phyloP scores from a whole-genome alignment of 30 jellyfish, hydroid and myxozoan species.

The Catostylus mosaicus region DNA sequence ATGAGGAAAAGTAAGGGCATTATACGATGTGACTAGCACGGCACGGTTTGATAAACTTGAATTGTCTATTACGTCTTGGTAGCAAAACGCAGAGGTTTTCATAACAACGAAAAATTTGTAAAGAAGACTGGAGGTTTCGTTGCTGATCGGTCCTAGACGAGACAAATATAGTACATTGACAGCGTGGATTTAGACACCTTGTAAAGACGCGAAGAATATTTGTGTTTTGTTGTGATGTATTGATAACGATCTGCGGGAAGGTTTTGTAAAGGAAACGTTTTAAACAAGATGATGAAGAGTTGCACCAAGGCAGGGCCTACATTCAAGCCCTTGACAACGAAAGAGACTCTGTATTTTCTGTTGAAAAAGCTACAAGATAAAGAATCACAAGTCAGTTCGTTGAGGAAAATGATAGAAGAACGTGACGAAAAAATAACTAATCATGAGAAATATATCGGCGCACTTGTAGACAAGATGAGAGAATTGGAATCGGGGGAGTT shows the following conservation, averaged over 20 bases:
- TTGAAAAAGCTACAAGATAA: constrained; percentile 73
- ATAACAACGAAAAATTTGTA: neutral
- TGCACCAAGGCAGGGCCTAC: constrained; percentile 76
- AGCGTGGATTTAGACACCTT: neutral
- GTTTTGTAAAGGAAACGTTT: neutral
- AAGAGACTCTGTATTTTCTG: constrained; percentile 71
- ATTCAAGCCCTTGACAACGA: constrained; percentile 71
- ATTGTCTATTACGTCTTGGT: neutral
- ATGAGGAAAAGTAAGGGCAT: constrained; percentile 56
- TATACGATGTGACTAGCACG: constrained; percentile 24
- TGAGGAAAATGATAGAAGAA: constrained; percentile 70
- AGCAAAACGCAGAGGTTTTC: neutral
- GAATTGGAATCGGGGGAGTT: constrained; percentile 53
- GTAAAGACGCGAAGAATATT: neutral
- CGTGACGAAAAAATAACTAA: constrained; percentile 70
- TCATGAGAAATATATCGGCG: constrained; percentile 79
- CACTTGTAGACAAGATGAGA: constrained; percentile 68
- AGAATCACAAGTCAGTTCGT: constrained; percentile 73
- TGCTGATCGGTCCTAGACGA: neutral
- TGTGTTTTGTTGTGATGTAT: neutral
- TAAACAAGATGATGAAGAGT: constrained; percentile 60
- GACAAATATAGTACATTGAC: neutral
- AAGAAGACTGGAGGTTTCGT: neutral
- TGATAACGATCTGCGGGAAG: neutral
- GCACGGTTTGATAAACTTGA: constrained; percentile 16